These are phyloP conservation scores for Xerus inauris DNA, from an alignment of 2,113 vertebrate species.

Conservation along the genomic window DNA sequence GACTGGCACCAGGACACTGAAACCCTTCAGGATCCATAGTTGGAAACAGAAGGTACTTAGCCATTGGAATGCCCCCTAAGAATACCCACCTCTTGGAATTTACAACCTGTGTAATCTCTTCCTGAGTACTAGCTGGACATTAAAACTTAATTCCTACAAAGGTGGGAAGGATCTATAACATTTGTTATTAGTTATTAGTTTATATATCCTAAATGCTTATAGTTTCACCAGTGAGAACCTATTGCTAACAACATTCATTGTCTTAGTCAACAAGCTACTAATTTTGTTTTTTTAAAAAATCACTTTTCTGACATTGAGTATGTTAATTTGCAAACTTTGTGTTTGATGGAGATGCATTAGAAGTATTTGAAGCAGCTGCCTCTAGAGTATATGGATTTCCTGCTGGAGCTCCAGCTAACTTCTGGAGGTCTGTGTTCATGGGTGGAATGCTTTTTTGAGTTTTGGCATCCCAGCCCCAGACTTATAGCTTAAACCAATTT, in stretches of 20 bases:
- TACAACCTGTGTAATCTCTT: neutral
- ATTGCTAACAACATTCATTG: slow-evolving; percentile 6
- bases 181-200: neutral
- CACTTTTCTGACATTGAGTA: neutral
- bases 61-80: neutral
- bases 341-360: neutral
- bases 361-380: neutral
- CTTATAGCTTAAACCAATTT: neutral
- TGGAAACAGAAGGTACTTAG: neutral
- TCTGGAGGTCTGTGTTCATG: neutral
- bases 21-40: neutral
- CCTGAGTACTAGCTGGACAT: neutral
- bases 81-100: neutral
- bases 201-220: neutral
- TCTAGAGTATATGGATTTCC: neutral
- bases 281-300: neutral
- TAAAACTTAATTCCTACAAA: neutral
- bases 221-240: neutral
- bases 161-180: neutral
- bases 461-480: neutral
- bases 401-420: neutral
- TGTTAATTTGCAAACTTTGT: slow-evolving; percentile 21
- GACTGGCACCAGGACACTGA: neutral
- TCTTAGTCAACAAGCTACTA: neutral
- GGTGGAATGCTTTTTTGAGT: neutral